phyloP scores from a whole-genome alignment of 2,113 vertebrate genomes.

The Prolemur simus region DNA sequence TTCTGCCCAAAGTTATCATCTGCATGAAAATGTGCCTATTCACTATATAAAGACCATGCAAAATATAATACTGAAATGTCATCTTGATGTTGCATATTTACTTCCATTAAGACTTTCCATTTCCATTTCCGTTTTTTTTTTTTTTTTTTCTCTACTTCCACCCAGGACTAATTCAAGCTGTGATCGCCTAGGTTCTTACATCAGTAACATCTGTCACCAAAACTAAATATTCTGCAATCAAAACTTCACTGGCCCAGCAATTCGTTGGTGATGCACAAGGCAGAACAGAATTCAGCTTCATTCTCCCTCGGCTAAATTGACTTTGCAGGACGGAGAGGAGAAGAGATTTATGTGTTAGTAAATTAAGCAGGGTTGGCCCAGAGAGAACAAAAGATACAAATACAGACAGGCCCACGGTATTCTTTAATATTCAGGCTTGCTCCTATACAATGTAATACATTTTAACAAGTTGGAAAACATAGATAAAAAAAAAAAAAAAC shows the following conservation, averaged over 20 bases:
- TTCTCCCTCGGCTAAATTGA: slow-evolving; percentile 60
- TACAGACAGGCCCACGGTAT: background rate
- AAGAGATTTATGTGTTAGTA: slow-evolving; percentile 62
- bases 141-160: background rate
- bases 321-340: background rate
- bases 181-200: slow-evolving; percentile 32
- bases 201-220: slow-evolving; percentile 68
- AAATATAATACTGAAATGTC: background rate
- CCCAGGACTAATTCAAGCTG: slow-evolving; percentile 42
- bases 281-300: slow-evolving; percentile 53
- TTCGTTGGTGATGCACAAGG: slow-evolving; percentile 63
- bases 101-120: slow-evolving; percentile 43
- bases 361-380: slow-evolving; percentile 48
- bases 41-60: background rate
- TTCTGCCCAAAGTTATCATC: background rate
- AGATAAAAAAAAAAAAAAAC: background rate
- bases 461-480: slow-evolving; percentile 33
- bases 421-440: slow-evolving; percentile 13
- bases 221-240: slow-evolving; percentile 72
- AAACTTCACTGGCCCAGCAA: slow-evolving; percentile 64
- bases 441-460: background rate
- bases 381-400: slow-evolving; percentile 50
- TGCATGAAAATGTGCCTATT: background rate
- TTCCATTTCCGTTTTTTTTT: background rate
- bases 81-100: background rate